phyloP scores from a whole-genome alignment of 2,113 vertebrate species.

The Grus americana region DNA sequence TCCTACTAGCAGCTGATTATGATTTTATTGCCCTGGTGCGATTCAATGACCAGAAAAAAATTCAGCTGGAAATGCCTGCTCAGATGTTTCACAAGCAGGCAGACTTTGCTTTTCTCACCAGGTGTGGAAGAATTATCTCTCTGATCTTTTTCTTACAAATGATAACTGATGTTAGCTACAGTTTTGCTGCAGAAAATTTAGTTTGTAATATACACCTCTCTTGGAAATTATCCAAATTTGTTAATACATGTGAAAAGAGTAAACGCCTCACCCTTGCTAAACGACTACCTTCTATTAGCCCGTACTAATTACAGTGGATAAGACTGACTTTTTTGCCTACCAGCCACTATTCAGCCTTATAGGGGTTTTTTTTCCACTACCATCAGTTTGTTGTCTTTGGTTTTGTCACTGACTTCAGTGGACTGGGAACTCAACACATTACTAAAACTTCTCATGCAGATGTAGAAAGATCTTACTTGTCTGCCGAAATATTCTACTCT shows the following conservation, averaged over 20 bases:
- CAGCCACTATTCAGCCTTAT: neutral
- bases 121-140: neutral
- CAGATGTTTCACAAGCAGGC: rapidly evolving
- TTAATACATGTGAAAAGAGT: neutral
- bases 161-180: neutral
- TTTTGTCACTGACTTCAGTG: neutral
- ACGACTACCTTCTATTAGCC: neutral
- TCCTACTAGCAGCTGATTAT: neutral
- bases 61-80: neutral
- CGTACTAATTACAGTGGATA: neutral
- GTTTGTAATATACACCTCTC: neutral
- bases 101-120: neutral
- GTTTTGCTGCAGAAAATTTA: neutral
- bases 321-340: neutral
- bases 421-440: neutral
- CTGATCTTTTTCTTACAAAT: neutral
- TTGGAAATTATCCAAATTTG: neutral
- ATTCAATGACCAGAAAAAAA: neutral
- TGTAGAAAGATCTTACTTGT: neutral
- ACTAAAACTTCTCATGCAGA: neutral
- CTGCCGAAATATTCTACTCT: neutral
- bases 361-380: neutral
- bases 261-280: neutral
- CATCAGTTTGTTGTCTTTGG: neutral
- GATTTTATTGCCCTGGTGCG: neutral